Base-by-base conservation (phyloP, 2,113 vertebrate species). In the Lampris incognitus region DNA sequence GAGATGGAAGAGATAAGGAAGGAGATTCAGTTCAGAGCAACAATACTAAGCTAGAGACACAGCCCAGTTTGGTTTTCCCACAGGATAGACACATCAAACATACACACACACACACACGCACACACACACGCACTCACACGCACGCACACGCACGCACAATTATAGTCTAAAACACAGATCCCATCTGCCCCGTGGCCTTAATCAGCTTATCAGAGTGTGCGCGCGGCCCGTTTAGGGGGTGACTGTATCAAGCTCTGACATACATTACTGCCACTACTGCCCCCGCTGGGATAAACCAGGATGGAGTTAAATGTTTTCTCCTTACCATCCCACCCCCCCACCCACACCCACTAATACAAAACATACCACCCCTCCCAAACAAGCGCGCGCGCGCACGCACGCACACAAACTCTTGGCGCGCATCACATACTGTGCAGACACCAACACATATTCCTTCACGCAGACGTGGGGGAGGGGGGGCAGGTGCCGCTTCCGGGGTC, bases 131-230 rank as follows among this genome's bases (percentile, higher is more conserved):
- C 58, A 57, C 77, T 41, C 79, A 65, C 60, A 69, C 57, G 62
- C 51, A 65, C 54, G 79, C 50, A 81, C 44, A 49, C 36, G 42
- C 69, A 71, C 41, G 59, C 69, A 82, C 44, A 79, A 38, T 78
- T 41, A 81, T 10, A 79, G 73, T 85, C 57, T 87, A 79, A 90
- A 87, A 88, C 68, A 78, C 74, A 66, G 42, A 86, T 87, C 80
- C 89, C 91, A 89, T 91, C 91, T 91, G 91, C 82, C 84, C 70
- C 57, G 6, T 58, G n/a, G 55, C 58, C 67, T 72, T 90, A 91
- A 91, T 91, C 91, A 91, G 88, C 87, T 92, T 92, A 92, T 85
- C 84, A 89, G 78, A 66, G 76, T 46, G 74, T 74, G 71, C 77
- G 64, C 69, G 1, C 56, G 24, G 40, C 64, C 80, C n/a, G 60